Percentiles rank a stretch among this genome's conserved stretches.
Conservation (phyloP, 1,140 invertebrate genomes). For the Campoletis sonorensis region DNA sequence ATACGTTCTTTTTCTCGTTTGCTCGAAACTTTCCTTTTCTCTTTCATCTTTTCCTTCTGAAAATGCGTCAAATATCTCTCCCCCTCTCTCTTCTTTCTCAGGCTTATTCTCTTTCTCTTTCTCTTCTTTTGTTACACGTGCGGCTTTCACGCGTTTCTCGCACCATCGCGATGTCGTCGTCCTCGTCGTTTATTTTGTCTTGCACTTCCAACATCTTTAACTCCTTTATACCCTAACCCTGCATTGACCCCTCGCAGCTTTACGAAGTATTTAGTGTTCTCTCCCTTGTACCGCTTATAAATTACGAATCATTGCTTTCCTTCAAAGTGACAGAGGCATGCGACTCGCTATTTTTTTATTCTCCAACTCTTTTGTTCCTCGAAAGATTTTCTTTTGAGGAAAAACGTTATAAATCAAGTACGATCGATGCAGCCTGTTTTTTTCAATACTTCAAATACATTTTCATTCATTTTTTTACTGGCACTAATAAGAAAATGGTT, state of each 20-base stretch:
- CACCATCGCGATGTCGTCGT: not conserved
- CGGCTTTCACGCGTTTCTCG: not conserved
- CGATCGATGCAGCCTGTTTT: too few species aligned
- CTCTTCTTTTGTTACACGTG: too few species aligned
- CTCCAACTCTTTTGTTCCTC: not conserved
- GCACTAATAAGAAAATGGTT: too few species aligned
- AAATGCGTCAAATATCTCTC: not conserved
- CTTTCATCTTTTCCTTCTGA: not conserved
- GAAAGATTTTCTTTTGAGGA: slow-evolving; percentile 29
- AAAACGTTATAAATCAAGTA: too few species aligned
- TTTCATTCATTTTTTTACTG: too few species aligned
- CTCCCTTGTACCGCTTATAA: slow-evolving; percentile 47
- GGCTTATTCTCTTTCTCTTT: not conserved
- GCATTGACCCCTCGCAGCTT: slow-evolving; percentile 33
- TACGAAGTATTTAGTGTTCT: slow-evolving; percentile 45
- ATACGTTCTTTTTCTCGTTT: slow-evolving; percentile 20
- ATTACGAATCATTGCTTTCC: slow-evolving; percentile 55
- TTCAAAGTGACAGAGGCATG: slow-evolving; percentile 50
- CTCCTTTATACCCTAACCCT: slow-evolving; percentile 30
- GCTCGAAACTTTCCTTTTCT: not conserved
- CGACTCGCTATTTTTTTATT: slow-evolving; percentile 46
- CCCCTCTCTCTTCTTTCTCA: not conserved
- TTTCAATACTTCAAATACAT: too few species aligned
- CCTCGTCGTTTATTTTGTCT: not conserved
- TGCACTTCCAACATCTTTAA: not conserved